These are phyloP conservation scores for Characodon lateralis DNA, from an alignment of 2,797 vertebrate species.

Conservation along the genomic window DNA sequence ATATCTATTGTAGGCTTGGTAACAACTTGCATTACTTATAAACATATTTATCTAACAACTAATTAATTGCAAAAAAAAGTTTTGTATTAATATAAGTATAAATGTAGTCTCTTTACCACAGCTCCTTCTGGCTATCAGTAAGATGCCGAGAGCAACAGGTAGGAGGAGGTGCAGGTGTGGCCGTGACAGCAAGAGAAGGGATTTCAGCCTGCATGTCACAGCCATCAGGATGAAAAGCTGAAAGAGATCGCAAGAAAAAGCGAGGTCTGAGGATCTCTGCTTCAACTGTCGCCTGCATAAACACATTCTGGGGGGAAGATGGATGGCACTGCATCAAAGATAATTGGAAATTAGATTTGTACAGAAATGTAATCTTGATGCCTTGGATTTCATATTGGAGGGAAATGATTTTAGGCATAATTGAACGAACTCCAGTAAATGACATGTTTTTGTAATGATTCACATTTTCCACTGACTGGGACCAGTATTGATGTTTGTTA, in stretches of 20 bases:
- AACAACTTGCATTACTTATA: not conserved
- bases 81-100: not conserved
- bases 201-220: not conserved
- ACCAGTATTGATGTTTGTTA: not conserved
- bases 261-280: not conserved
- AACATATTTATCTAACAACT: not conserved
- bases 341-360: not conserved
- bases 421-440: not conserved
- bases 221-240: not conserved
- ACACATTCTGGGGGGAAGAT: not conserved
- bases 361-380: not conserved
- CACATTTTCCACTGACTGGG: not conserved
- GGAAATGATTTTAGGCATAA: not conserved
- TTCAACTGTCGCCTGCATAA: not conserved
- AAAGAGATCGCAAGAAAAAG: not conserved
- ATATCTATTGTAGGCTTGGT: not conserved
- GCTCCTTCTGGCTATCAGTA: not conserved
- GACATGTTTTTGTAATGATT: not conserved
- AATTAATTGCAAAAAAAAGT: not conserved
- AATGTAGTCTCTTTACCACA: not conserved
- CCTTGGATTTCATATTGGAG: not conserved
- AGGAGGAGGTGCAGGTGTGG: not conserved
- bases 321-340: not conserved
- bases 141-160: not conserved
- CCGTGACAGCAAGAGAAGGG: not conserved